Conservation (phyloP, 2,797 vertebrate species). For the Heteromormyrus szaboi region DNA sequence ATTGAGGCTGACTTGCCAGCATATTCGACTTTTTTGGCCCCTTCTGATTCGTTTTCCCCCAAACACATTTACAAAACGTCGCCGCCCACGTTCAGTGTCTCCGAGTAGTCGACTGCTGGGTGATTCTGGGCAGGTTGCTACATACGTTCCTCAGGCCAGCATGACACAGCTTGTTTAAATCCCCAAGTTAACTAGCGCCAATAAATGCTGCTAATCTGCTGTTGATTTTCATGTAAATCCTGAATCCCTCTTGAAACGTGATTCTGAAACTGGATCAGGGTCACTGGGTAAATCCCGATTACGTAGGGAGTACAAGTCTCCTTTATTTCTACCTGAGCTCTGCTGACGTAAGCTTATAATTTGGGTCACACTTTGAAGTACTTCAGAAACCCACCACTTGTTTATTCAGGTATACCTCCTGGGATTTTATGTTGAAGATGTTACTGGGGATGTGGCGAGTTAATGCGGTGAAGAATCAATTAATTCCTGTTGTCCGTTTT, state of each 20-base stretch:
- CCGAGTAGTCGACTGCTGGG: neutral
- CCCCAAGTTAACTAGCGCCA: neutral
- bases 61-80: neutral
- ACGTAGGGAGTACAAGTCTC: neutral
- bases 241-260: neutral
- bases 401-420: conserved; percentile 24
- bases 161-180: conserved; percentile 2
- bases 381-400: conserved; percentile 13
- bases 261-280: neutral
- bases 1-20: neutral
- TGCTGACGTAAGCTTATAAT: conserved; percentile 18
- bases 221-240: conserved; percentile 7
- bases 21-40: neutral
- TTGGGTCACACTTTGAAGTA: neutral
- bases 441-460: neutral
- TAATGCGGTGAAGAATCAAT: neutral
- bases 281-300: neutral
- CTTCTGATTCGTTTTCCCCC: neutral
- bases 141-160: neutral
- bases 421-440: neutral
- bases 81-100: neutral
- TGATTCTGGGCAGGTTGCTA: neutral
- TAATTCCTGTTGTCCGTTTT: neutral
- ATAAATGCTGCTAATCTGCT: neutral
- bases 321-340: neutral